Base-by-base conservation (phyloP, 2,797 vertebrate species). In the Telmatherina bonti region DNA sequence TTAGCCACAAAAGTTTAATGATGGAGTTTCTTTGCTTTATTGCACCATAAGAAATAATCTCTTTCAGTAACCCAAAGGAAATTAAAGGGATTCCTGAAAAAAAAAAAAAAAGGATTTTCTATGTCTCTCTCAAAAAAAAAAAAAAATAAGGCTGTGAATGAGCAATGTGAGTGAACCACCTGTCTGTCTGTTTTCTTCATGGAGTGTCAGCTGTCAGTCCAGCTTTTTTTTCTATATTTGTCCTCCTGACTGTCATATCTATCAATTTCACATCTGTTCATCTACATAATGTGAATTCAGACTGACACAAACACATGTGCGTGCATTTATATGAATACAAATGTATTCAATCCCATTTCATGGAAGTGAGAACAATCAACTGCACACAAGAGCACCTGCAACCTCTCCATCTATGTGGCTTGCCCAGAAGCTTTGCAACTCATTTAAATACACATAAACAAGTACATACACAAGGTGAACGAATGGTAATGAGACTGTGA, bases 401-500 rank as follows among this genome's bases (percentile, higher is more conserved):
- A 67, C 70, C 88, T 88, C 85, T 90, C 72, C 74, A 83, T 81
- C 24, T 53, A 31, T 51, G 62, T 59, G 59, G 62, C 57, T 67
- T 36, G 53, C 35, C 54, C 74, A 70, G 62, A 79, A 70, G 57
- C 54, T 52, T 56, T 74, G 52, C 57, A 74, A 52, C 63, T 66
- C 49, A 78, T 83, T 83, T 77, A 81, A 80, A 90, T 88, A 78
- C 65, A 85, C 74, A 83, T 65, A 70, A 83, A 67, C 53, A 30
- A 57, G 53, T 20, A 81, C 58, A 67, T 52, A 71, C 24, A 43
- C 74, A 75, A 63, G 56, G 62, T 76, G 72, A 87, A 78, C 75
- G 80, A 77, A 88, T 82, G 79, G 35, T 88, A 90, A 91, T 87
- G 72, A 85, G 62, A 70, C 67, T 81, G 76, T 85, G 76, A 86